Evolutionary conservation across 1,140 invertebrate genomes (phyloP).

Genomic region (Colletes gigas): DNA sequence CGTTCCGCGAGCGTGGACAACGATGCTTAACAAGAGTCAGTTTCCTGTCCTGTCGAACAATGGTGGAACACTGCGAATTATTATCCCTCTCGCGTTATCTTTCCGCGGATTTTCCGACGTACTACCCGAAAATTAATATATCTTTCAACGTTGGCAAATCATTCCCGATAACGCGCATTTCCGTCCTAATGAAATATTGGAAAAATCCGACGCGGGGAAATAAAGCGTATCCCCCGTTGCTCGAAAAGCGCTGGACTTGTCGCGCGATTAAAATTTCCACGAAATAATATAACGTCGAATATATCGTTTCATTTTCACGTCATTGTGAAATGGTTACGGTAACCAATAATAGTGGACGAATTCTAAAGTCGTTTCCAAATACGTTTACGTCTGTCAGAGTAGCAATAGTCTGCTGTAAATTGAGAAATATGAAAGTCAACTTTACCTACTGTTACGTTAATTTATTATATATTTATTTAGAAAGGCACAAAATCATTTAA

Average conservation of each 20-base stretch:
- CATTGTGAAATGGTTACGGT: too few species aligned
- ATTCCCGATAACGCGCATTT: neutral
- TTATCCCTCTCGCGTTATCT: neutral
- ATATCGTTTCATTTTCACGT: neutral
- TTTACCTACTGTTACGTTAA: too few species aligned
- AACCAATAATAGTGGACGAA: too few species aligned
- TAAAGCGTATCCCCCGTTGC: neutral
- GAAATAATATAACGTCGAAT: neutral
- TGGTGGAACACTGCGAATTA: neutral
- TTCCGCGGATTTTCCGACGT: neutral
- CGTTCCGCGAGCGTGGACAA: constrained; percentile 6
- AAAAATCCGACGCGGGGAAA: neutral
- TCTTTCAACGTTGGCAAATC: neutral
- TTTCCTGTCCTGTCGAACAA: constrained; percentile 9
- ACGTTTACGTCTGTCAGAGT: too few species aligned
- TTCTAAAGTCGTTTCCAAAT: too few species aligned
- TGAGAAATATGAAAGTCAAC: too few species aligned
- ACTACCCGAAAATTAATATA: neutral
- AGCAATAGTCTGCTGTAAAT: too few species aligned
- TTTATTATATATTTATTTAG: too few species aligned
- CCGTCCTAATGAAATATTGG: neutral
- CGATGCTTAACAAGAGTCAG: constrained; percentile 18
- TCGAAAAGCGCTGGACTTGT: neutral
- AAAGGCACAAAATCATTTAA: too few species aligned
- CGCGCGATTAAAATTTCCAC: neutral